Percentiles rank a stretch among this genome's conserved stretches.
Conservation (phyloP, 2,797 vertebrate species). For the Clamator glandarius region DNA sequence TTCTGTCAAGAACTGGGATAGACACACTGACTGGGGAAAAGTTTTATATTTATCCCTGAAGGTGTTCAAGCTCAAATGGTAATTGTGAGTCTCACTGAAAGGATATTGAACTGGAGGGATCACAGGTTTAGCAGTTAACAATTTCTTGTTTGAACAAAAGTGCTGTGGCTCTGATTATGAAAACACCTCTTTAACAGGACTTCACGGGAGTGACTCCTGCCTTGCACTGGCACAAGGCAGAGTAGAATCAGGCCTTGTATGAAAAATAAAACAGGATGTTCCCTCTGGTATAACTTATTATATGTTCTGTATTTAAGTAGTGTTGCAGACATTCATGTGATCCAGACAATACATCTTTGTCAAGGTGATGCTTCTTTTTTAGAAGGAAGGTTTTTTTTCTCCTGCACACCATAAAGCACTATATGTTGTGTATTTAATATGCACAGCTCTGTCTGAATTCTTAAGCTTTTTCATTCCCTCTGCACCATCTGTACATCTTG, state of each 20-base stretch:
- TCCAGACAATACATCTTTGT: slow-evolving; percentile 7
- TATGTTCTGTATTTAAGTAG: neutral
- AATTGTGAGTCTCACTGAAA: neutral
- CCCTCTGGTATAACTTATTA: neutral
- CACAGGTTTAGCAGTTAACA: neutral
- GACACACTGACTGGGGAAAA: neutral
- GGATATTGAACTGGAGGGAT: neutral
- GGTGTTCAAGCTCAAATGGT: neutral
- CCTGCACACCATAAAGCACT: neutral
- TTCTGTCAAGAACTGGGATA: neutral
- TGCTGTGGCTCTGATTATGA: neutral
- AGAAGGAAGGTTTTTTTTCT: neutral
- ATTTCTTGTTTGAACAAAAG: neutral
- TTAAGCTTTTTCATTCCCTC: slow-evolving; percentile 19
- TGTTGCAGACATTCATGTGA: neutral
- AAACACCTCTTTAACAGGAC: neutral
- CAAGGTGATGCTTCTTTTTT: neutral
- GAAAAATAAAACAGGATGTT: neutral
- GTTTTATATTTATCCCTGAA: neutral
- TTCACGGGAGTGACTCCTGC: neutral
- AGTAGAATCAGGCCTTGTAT: neutral
- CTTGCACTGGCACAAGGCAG: neutral
- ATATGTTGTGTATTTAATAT: neutral
- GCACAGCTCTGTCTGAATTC: neutral
- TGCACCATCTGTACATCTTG: neutral